Conservation (phyloP, 2,888 invertebrate genomes). For the Cheilosia vulpina region DNA sequence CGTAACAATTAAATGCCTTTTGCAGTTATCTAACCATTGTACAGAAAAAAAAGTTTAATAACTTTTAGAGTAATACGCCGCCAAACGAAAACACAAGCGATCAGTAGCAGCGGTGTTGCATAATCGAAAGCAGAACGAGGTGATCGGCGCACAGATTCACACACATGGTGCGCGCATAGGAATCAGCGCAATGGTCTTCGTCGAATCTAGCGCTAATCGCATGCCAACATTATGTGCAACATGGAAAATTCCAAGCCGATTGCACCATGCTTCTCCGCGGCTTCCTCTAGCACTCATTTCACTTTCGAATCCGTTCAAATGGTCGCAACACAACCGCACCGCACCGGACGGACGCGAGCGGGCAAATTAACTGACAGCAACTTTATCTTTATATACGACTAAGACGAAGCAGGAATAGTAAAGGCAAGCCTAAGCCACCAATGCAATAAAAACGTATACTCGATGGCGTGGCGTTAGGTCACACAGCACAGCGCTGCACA, state of each 20-base stretch:
- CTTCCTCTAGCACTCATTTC: slow-evolving; percentile 42
- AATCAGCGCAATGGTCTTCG: slow-evolving; percentile 11
- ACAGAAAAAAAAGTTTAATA: slow-evolving; percentile 4
- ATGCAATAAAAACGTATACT: slow-evolving; percentile 5
- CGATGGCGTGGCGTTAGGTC: slow-evolving; percentile 63
- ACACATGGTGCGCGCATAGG: slow-evolving; percentile 4
- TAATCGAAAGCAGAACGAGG: slow-evolving; percentile 70
- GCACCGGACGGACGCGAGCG: slow-evolving; percentile 54
- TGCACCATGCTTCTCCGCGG: slow-evolving; percentile 3
- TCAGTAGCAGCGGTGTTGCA: slow-evolving; percentile 59
- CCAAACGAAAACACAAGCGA: slow-evolving; percentile 58
- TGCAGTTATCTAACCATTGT: slow-evolving; percentile 52
- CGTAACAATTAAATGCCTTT: slow-evolving; percentile 48
- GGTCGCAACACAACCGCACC: slow-evolving; percentile 22
- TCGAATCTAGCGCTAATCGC: slow-evolving; percentile 31
- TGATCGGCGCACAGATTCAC: slow-evolving; percentile 49
- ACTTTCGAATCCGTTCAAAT: slow-evolving; percentile 69
- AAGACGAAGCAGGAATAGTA: slow-evolving; percentile 50
- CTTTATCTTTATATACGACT: slow-evolving; percentile 6
- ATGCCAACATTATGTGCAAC: slow-evolving; percentile 58
- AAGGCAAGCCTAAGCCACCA: background rate
- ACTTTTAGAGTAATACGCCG: slow-evolving; percentile 25
- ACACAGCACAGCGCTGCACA: slow-evolving; percentile 53
- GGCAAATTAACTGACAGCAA: slow-evolving; percentile 61
- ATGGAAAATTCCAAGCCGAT: slow-evolving; percentile 42